phyloP scores from a whole-genome alignment of 2,888 invertebrate species.

The Tuberolachnus salignus region DNA sequence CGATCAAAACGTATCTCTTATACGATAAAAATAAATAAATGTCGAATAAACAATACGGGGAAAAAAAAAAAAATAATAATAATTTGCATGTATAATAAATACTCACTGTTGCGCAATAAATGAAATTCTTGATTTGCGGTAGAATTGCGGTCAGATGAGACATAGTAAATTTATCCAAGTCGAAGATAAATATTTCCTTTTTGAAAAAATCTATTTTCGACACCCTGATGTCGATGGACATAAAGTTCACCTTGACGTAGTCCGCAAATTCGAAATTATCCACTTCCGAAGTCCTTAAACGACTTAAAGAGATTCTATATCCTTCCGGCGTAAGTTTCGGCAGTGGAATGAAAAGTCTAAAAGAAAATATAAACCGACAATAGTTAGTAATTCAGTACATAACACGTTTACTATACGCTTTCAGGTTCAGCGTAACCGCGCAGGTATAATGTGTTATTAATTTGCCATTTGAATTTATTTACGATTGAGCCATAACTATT shows the following conservation, averaged over 20 bases:
- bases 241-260: constrained; percentile 58
- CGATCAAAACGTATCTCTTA: no score
- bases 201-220: constrained; percentile 58
- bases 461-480: no score
- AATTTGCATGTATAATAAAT: no score
- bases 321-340: constrained; percentile 59
- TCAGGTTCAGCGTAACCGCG: neutral
- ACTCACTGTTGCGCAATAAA: constrained; percentile 57
- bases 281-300: constrained; percentile 57
- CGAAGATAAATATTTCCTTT: constrained; percentile 58
- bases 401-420: neutral
- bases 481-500: no score
- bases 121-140: constrained; percentile 57
- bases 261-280: constrained; percentile 57
- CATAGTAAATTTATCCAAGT: constrained; percentile 57
- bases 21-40: no score
- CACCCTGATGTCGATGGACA: constrained; percentile 59
- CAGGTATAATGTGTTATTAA: no score
- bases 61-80: no score
- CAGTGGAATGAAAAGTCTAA: constrained; percentile 59
- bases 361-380: no score
- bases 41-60: no score
- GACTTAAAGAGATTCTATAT: constrained; percentile 59
- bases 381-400: no score
- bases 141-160: constrained; percentile 54